Base-by-base conservation (phyloP, 2,888 invertebrate genomes). In the Dione juno region DNA sequence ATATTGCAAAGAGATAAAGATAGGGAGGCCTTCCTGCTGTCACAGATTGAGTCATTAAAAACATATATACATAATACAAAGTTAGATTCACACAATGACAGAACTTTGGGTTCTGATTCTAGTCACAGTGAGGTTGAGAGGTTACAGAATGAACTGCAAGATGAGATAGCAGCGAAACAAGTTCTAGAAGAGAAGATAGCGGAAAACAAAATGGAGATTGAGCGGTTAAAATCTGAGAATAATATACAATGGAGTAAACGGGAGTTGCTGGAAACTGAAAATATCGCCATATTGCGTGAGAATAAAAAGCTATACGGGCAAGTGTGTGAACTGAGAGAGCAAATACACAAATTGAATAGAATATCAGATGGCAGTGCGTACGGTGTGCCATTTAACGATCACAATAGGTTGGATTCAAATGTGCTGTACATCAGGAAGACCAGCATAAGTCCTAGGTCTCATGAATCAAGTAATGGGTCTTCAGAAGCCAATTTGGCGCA, bases 221-320 rank as follows among this genome's bases (percentile, higher is more conserved):
- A 98, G 84, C 94, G 96, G 77, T 91, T 98, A 14, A 98, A 98
- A 90, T 96, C 96, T 0, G 98, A 98, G 90, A 98, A 98, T 88
- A 98, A 98, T 0, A 95, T 97, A 0, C 98, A 98, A 84, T 98
- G 98, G 98, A 97, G 97, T 19, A 97, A 97, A 85, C 92, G 98
- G 6, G 98, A 98, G 87, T 93, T 97, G 8, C 85, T 98, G 64
- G 98, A 98, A 89, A 97, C 98, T 0, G 98, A 98, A 80, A 98
- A 98, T 84, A 94, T 97, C 79, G 95, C 96, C 0, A 93, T 98
- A 75, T 96, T 98, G 82, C 93, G 98, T 48, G 98, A 98, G 79
- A 98, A 98, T 83, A 98, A 98, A 82, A 97, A 98, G 82, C 84
- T 98, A 1, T 93, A 93, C 63, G 82, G 89, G 2, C 93, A 93